Evolutionary conservation across 2,888 invertebrate species (phyloP).

Genomic region (Lepetodrilus schrolli): DNA sequence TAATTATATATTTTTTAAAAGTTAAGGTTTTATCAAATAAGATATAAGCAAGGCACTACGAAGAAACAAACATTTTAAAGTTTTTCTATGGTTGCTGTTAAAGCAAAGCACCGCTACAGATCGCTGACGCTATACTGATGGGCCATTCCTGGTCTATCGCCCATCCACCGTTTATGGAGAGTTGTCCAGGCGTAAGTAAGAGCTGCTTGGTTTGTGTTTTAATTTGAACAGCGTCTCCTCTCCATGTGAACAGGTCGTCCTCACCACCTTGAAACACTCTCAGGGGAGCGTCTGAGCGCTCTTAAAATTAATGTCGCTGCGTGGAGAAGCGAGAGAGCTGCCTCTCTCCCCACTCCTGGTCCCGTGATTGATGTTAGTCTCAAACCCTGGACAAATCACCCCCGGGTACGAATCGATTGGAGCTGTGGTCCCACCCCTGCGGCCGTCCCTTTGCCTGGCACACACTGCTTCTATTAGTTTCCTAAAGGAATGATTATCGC

Average conservation of each 20-base stretch:
- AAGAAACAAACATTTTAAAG: no score
- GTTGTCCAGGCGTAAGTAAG: slow-evolving; percentile 20
- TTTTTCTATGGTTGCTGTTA: no score
- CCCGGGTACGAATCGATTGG: slow-evolving; percentile 18
- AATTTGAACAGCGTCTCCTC: slow-evolving; percentile 23
- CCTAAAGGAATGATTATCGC: slow-evolving; percentile 36
- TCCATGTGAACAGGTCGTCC: slow-evolving; percentile 3
- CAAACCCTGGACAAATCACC: slow-evolving; percentile 24
- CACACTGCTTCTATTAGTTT: slow-evolving; percentile 31
- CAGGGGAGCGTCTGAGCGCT: slow-evolving; percentile 18
- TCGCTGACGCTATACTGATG: no score
- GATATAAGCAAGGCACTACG: no score
- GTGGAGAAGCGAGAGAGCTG: background rate
- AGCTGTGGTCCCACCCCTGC: background rate
- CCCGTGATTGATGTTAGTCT: slow-evolving; percentile 27
- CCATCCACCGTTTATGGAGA: background rate
- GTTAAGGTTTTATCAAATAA: no score
- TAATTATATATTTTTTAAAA: no score
- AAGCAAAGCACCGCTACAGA: no score
- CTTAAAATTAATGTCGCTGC: slow-evolving; percentile 32
- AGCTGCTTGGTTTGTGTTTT: slow-evolving; percentile 27
- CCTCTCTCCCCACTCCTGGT: slow-evolving; percentile 15
- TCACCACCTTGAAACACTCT: slow-evolving; percentile 1
- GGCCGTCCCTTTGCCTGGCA: background rate
- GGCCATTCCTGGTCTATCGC: no score